Evolutionary conservation across 2,888 invertebrate genomes (phyloP).

Genomic region (Drosophila tripunctata): DNA sequence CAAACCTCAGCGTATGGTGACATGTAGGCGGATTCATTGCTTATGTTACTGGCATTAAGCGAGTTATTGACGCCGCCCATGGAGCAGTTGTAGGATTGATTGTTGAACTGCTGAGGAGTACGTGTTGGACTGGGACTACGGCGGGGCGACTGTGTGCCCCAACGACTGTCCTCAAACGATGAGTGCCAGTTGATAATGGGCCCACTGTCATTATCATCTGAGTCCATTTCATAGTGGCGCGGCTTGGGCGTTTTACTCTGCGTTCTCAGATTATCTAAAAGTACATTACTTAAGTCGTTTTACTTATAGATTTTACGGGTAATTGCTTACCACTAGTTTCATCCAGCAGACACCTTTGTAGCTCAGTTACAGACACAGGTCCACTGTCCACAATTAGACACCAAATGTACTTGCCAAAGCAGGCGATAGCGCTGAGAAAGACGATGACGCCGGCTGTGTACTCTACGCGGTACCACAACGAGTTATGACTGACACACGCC

Average conservation of each 20-base stretch:
- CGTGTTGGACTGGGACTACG: constrained; percentile 74
- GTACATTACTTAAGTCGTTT: neutral
- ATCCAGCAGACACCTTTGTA: constrained; percentile 86
- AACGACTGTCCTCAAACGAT: constrained; percentile 83
- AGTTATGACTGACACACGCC: constrained; percentile 67
- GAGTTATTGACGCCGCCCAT: constrained; percentile 71
- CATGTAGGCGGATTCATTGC: constrained; percentile 75
- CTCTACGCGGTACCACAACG: constrained; percentile 84
- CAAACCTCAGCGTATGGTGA: constrained; percentile 80
- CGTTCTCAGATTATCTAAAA: constrained; percentile 1
- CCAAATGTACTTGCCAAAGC: constrained; percentile 85
- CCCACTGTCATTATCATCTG: constrained; percentile 56
- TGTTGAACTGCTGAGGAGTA: constrained; percentile 49
- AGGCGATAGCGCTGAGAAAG: constrained; percentile 85
- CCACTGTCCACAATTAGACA: constrained; percentile 81
- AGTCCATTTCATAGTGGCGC: constrained; percentile 37
- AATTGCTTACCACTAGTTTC: constrained; percentile 81
- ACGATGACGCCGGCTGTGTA: constrained; percentile 84
- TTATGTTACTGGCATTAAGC: constrained; percentile 73
- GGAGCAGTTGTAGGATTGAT: constrained; percentile 69
- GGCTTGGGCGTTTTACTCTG: constrained; percentile 34
- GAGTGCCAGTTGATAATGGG: constrained; percentile 84
- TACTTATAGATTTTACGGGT: neutral
- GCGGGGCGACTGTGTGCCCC: constrained; percentile 79
- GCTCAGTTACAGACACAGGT: constrained; percentile 85